Evolutionary conservation across 2,797 vertebrate species (phyloP), one percentile per base, ranked within the genome.

Genomic region (Furcifer pardalis): DNA sequence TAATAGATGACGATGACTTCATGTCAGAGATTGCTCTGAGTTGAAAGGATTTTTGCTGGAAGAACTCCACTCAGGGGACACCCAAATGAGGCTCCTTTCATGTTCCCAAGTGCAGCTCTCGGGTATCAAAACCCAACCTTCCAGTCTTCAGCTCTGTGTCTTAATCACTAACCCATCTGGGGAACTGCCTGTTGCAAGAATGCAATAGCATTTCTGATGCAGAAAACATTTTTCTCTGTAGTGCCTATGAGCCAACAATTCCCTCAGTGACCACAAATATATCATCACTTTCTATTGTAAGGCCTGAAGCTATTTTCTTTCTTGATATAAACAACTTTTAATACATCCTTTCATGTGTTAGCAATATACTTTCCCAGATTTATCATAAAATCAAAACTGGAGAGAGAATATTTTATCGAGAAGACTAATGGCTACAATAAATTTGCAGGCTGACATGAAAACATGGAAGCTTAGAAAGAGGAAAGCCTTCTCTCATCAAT

Each of bases 231-330:
- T 82, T 86, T 73, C 78, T 86, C 59, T 52, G 69, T 79, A 71
- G 75, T 69, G 85, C 81, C 35, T 60, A 10, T 88, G 79, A 92
- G 88, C 86, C 84, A 87, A 76, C 86, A 81, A 81, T 88, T 90
- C 59, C 78, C 86, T 88, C 80, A 82, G 72, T 73, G 60, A 91
- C 88, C 89, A 77, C 85, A 91, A 92, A 92, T 88, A 83, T 75
- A 87, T 88, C 87, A 91, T 88, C 82, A 86, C 59, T 76, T 89
- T 86, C 81, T 37, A 78, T 59, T 79, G 46, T 69, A 83, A 88
- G 73, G 69, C 27, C 88, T 44, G 42, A 82, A 83, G 79, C 72
- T 81, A 86, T 86, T 86, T 86, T 81, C 63, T 69, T 76, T 81
- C 62, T 60, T 76, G 62, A 85, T 81, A 60, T 73, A 81, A 85